These are phyloP conservation scores for Valencia hispanica DNA, from an alignment of 2,797 vertebrate species.

Conservation along the genomic window DNA sequence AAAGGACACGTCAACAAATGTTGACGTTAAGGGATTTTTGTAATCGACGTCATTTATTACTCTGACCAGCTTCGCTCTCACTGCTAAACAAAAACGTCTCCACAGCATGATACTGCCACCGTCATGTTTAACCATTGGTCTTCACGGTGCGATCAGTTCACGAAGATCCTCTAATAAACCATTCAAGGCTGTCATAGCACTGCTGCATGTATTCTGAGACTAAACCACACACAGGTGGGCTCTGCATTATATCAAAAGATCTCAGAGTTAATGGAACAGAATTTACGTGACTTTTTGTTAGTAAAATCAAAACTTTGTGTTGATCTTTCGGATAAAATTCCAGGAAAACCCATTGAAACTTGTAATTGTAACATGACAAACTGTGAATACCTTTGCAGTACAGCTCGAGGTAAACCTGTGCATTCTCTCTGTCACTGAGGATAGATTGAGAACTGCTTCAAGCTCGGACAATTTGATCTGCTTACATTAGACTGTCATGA, in stretches of 20 bases:
- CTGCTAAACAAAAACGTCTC: too few species aligned
- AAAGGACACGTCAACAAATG: background rate
- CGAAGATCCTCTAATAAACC: background rate
- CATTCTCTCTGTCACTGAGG: background rate
- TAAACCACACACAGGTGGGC: background rate
- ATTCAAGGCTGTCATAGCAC: too few species aligned
- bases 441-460: constrained; percentile 7
- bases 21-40: background rate
- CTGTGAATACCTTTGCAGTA: background rate
- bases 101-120: too few species aligned
- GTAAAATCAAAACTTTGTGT: background rate
- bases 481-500: constrained; percentile 37
- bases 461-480: constrained; percentile 17
- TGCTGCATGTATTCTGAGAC: background rate
- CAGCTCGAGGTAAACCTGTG: background rate
- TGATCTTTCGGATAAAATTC: background rate
- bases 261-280: too few species aligned
- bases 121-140: too few species aligned
- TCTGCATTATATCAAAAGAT: background rate
- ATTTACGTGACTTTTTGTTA: background rate
- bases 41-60: background rate
- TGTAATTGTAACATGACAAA: background rate
- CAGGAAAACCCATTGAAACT: background rate
- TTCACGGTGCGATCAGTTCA: background rate
- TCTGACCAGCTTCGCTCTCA: background rate